These are phyloP conservation scores for Xestia ashworthii DNA, from an alignment of 2,888 invertebrate species.

Conservation along the genomic window DNA sequence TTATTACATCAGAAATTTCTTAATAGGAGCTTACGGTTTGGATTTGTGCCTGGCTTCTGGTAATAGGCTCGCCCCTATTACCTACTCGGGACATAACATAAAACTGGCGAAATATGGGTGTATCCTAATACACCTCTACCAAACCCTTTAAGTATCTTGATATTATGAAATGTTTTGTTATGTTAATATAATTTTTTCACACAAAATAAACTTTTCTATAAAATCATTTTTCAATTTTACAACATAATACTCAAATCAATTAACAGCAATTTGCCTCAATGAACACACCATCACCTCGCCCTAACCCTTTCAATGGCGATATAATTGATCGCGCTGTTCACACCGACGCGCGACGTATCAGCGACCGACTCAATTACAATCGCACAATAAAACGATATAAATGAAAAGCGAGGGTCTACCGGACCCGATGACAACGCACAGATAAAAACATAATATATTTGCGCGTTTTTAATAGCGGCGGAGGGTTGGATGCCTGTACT, in stretches of 20 bases:
- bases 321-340: conserved; percentile 56
- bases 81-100: background rate
- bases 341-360: conserved; percentile 43
- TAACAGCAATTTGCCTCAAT: conserved; percentile 22
- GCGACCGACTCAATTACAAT: conserved; percentile 67
- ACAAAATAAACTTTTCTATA: background rate
- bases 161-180: background rate
- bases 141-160: background rate
- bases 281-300: conserved; percentile 15
- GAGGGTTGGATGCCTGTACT: conserved; percentile 65
- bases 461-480: conserved; percentile 68
- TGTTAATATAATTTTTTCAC: background rate
- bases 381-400: conserved; percentile 69
- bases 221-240: background rate
- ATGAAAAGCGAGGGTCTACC: conserved; percentile 67
- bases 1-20: background rate
- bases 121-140: background rate
- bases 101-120: background rate
- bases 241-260: conserved; percentile 15
- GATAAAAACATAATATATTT: conserved; percentile 76
- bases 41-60: background rate
- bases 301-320: conserved; percentile 42
- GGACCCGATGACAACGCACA: conserved; percentile 71
- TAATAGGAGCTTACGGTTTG: background rate
- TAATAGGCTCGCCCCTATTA: background rate